phyloP scores from a whole-genome alignment of 2,797 vertebrate genomes.

The Philypnodon macrostomus region DNA sequence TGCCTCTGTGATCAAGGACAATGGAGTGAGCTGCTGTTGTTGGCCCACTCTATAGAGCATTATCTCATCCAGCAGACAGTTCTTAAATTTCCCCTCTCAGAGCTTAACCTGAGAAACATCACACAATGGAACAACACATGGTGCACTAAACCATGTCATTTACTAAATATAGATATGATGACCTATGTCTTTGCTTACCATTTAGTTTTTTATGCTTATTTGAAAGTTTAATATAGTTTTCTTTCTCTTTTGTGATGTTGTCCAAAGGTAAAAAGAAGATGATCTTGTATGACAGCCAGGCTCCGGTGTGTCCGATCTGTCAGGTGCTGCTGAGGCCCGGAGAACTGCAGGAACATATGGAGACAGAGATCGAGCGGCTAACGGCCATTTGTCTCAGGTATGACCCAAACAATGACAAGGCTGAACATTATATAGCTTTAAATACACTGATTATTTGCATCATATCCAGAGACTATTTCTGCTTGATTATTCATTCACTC shows the following conservation, averaged over 20 bases:
- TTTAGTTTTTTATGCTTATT: neutral
- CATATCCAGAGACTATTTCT: too few species aligned
- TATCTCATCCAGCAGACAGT: constrained; percentile 59
- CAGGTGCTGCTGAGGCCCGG: constrained; percentile 93
- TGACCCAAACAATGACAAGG: neutral
- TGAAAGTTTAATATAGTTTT: neutral
- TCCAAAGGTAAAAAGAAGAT: constrained; percentile 99
- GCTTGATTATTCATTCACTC: too few species aligned
- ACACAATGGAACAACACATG: constrained; percentile 32
- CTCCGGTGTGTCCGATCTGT: constrained; percentile 96
- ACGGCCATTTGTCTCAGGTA: constrained; percentile 90
- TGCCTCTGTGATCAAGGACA: constrained; percentile 71
- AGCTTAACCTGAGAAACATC: constrained; percentile 48
- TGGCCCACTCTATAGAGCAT: constrained; percentile 69
- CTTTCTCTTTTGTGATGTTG: constrained; percentile 20
- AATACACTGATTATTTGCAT: too few species aligned
- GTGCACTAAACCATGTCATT: constrained; percentile 1
- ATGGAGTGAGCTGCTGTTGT: too few species aligned
- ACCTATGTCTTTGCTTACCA: too few species aligned
- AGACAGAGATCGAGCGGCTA: constrained; percentile 95
- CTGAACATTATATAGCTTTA: too few species aligned
- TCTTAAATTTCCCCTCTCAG: constrained; percentile 46
- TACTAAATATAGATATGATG: neutral
- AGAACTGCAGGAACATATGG: constrained; percentile 97
- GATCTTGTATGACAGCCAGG: constrained; percentile 95